Evolutionary conservation across 2,113 vertebrate species (phyloP).

Genomic region (Panurus biarmicus): DNA sequence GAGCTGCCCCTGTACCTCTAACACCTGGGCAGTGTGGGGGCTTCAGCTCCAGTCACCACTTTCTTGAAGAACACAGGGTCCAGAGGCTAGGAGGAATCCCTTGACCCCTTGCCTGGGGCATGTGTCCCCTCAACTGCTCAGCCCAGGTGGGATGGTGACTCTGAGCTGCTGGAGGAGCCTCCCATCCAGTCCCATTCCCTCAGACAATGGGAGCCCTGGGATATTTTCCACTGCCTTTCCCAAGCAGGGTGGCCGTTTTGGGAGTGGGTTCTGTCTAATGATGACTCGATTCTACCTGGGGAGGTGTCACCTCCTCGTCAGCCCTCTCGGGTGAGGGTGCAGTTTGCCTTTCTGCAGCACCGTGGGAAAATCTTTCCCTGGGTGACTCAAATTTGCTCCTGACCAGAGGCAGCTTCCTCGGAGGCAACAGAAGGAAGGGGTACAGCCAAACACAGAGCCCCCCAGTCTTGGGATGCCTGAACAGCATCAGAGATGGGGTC

Average conservation of each 20-base stretch:
- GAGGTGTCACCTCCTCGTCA: constrained; percentile 40
- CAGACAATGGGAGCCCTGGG: rapidly evolving
- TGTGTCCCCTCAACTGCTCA: rapidly evolving
- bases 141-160: neutral
- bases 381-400: constrained; percentile 18
- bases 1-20: neutral
- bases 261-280: neutral
- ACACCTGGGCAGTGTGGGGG: neutral
- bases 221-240: neutral
- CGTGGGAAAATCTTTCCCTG: constrained; percentile 36
- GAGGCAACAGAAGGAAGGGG: neutral
- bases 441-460: neutral
- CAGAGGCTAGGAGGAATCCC: neutral
- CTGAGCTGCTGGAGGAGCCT: neutral
- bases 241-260: rapidly evolving
- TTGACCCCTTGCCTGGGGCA: rapidly evolving
- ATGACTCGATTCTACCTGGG: neutral
- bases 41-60: neutral
- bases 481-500: rapidly evolving
- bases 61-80: neutral
- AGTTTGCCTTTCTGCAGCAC: neutral
- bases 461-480: rapidly evolving
- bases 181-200: neutral
- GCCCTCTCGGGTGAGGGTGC: neutral
- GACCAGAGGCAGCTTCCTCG: rapidly evolving